phyloP scores from a whole-genome alignment of 2,113 vertebrate genomes.

The Triplophysa tibetana region DNA sequence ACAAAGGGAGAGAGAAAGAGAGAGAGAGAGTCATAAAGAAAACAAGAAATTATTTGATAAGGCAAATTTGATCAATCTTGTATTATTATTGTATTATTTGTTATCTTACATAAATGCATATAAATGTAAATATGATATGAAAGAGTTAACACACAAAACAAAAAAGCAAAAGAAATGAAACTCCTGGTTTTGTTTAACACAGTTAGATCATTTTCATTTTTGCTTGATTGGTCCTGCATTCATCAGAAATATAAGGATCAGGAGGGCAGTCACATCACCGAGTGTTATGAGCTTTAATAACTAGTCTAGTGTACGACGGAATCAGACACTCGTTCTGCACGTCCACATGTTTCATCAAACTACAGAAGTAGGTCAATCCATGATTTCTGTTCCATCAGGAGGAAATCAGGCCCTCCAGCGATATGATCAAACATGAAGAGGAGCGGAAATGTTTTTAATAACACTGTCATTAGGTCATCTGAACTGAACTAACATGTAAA shows the following conservation, averaged over 20 bases:
- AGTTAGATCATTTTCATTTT: background rate
- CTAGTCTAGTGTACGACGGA: background rate
- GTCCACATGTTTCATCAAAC: background rate
- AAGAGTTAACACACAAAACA: too few relatives aligned
- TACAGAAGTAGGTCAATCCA: background rate
- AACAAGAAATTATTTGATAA: too few relatives aligned
- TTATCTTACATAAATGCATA: too few relatives aligned
- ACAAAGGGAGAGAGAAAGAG: too few relatives aligned
- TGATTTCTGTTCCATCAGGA: background rate
- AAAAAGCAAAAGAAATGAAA: background rate
- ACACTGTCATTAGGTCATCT: too few relatives aligned
- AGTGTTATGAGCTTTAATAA: background rate
- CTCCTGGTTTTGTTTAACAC: background rate
- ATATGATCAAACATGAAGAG: background rate
- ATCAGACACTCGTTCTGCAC: background rate
- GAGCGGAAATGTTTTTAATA: too few relatives aligned
- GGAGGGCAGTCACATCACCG: background rate
- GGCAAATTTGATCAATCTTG: too few relatives aligned
- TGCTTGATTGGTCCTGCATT: background rate
- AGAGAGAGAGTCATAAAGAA: too few relatives aligned
- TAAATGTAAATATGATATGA: too few relatives aligned
- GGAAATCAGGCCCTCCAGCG: background rate
- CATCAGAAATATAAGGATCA: slow-evolving; percentile 39
- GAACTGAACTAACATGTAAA: too few relatives aligned
- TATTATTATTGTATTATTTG: too few relatives aligned